Conservation (phyloP, 2,113 vertebrate genomes). For the Loxodonta africana region DNA sequence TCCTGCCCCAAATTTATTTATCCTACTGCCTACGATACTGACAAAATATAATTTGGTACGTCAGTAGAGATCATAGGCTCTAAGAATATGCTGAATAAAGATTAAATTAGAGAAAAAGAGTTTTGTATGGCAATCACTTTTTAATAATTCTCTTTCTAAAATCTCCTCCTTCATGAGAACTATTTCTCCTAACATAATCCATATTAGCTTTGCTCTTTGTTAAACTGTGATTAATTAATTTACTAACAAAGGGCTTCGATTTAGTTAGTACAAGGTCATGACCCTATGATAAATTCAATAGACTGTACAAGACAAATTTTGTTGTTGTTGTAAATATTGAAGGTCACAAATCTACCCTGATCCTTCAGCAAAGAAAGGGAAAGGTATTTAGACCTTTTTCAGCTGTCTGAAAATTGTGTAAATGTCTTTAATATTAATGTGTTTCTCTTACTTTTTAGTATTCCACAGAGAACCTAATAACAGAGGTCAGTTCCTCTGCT, state of each 20-base stretch:
- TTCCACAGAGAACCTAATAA: constrained; percentile 25
- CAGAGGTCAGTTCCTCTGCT: constrained; percentile 28
- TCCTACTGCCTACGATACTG: neutral
- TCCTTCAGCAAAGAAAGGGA: constrained; percentile 26
- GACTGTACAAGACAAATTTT: constrained; percentile 24
- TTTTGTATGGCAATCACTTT: neutral
- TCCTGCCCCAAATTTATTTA: neutral
- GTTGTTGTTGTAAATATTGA: constrained; percentile 32
- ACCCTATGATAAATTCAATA: neutral
- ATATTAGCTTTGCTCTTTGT: constrained; percentile 10
- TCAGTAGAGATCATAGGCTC: neutral
- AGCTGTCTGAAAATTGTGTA: constrained; percentile 70
- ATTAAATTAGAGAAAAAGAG: neutral
- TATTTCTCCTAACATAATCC: neutral
- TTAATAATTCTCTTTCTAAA: constrained; percentile 33
- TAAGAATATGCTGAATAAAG: neutral
- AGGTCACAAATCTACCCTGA: neutral
- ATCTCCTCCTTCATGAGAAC: neutral
- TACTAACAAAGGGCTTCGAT: neutral
- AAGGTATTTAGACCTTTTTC: constrained; percentile 36
- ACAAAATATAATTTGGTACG: neutral
- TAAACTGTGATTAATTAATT: constrained; percentile 21
- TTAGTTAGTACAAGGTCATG: neutral
- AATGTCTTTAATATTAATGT: constrained; percentile 66
- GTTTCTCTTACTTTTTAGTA: constrained; percentile 61